These are phyloP conservation scores for Glyphotaelius pellucidus DNA, from an alignment of 2,888 invertebrate genomes.

Conservation along the genomic window DNA sequence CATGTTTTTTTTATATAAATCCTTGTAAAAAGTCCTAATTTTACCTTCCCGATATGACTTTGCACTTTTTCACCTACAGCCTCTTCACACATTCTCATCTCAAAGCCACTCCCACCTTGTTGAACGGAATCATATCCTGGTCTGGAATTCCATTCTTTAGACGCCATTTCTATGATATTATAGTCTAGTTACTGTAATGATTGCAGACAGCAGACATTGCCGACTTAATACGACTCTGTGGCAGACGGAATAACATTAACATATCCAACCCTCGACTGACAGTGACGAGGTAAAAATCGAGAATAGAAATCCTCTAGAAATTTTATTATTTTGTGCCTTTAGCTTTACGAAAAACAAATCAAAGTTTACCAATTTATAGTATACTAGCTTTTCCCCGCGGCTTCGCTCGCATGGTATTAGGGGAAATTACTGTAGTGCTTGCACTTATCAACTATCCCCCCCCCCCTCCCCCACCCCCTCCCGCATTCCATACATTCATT, in stretches of 20 bases:
- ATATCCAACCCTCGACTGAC: constrained; percentile 16
- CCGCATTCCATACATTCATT: no score
- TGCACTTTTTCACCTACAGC: neutral
- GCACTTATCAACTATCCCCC: no score
- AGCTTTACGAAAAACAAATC: neutral
- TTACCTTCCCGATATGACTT: neutral
- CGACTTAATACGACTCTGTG: neutral
- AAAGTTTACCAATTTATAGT: neutral
- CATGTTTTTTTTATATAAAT: neutral
- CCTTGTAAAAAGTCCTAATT: neutral
- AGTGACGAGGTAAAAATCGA: neutral
- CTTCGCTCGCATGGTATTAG: no score
- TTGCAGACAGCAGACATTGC: constrained; percentile 8
- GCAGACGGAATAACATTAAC: constrained; percentile 13
- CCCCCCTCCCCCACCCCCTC: no score
- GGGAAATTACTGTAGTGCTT: no score
- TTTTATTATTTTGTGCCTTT: neutral
- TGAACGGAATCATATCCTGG: constrained; percentile 47
- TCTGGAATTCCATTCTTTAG: constrained; percentile 52
- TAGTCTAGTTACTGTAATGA: constrained; percentile 26
- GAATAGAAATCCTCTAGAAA: neutral
- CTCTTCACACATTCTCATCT: constrained; percentile 12
- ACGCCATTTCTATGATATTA: constrained; percentile 35
- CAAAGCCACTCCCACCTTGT: constrained; percentile 33
- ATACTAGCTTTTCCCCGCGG: no score